Base-by-base conservation (phyloP, 64 coral and sea anemone species). In the Actinia tenebrosa region DNA sequence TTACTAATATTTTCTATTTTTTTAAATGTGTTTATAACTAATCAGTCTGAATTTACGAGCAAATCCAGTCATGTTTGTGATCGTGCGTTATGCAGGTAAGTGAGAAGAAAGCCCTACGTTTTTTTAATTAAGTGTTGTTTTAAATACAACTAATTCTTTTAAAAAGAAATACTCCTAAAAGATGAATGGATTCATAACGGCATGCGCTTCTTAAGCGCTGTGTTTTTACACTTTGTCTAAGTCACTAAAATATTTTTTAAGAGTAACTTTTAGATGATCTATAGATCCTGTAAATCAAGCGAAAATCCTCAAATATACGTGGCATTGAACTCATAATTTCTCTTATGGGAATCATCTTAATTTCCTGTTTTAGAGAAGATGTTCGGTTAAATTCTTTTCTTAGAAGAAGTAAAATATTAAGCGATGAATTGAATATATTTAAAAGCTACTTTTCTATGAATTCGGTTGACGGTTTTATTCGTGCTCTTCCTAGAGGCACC, bases 31-130 rank as follows among this genome's bases (percentile, higher is more conserved):
- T 42, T n/a, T 13, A 17, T 75, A 42, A 3, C 9, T n/a, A 42
- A 42, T 58, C 56, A 58, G 30, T 37, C 30, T 37, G 30, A 16
- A 58, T 58, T 10, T 8, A 42, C 25, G 11, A 26, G 27, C 1
- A 10, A 69, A 75, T 11, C 26, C 26, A 25, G 14, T 2, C 15
- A 85, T 85, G 83, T 85, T 85, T 85, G 60, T 85, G 20, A 85
- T n/a, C 19, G 83, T 85, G 15, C 44, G 56, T 6, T 85, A 85
- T 27, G 83, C 83, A 62, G 83, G 83, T 85, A 85, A n/a, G 83
- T 42, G 45, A 17, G 71, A 22, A 81, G 19, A 46, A 23, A 81
- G 4, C 46, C 15, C 50, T 81, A 4, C 17, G 7, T 45, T 81
- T 81, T 75, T 7, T 43, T 15, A 30, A 43, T 75, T 75, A 50